phyloP scores from a whole-genome alignment of 2,113 vertebrate genomes.

The Cryptomyrus ogoouensis region DNA sequence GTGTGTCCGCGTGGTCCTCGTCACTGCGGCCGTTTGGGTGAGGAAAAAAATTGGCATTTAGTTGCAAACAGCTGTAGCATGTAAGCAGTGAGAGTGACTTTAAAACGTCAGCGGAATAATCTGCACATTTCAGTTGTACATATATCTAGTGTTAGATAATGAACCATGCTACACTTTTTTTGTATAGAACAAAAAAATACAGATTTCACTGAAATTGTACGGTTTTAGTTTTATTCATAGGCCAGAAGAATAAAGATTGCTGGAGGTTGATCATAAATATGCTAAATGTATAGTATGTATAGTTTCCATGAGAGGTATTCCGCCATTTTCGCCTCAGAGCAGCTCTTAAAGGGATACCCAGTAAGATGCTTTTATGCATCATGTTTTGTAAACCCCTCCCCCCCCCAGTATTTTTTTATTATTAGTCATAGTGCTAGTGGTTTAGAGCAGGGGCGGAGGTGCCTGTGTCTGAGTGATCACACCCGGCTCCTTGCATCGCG shows the following conservation, averaged over 20 bases:
- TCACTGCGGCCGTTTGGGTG: background rate
- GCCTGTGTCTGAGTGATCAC: background rate
- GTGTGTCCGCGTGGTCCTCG: background rate
- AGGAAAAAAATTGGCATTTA: conserved; percentile 23
- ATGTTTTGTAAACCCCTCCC: background rate
- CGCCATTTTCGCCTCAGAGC: background rate
- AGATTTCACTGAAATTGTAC: background rate
- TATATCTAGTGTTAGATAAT: background rate
- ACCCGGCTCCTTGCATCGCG: background rate
- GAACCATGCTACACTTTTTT: conserved; percentile 1
- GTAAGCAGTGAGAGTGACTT: conserved; percentile 29
- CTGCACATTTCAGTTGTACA: conserved; percentile 23
- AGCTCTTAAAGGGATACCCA: background rate
- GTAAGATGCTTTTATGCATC: conserved; percentile 14
- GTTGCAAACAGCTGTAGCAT: conserved; percentile 31
- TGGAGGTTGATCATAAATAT: conserved; percentile 9
- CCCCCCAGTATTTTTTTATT: background rate
- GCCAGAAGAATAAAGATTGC: background rate
- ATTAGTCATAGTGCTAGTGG: background rate
- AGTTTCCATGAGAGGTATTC: background rate
- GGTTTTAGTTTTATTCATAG: conserved; percentile 4
- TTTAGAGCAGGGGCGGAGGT: background rate
- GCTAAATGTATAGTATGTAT: conserved; percentile 7
- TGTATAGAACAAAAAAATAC: conserved; percentile 12
- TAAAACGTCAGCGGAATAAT: conserved; percentile 14